Evolutionary conservation across 2,797 vertebrate species (phyloP).

Genomic region (Pygocentrus nattereri): DNA sequence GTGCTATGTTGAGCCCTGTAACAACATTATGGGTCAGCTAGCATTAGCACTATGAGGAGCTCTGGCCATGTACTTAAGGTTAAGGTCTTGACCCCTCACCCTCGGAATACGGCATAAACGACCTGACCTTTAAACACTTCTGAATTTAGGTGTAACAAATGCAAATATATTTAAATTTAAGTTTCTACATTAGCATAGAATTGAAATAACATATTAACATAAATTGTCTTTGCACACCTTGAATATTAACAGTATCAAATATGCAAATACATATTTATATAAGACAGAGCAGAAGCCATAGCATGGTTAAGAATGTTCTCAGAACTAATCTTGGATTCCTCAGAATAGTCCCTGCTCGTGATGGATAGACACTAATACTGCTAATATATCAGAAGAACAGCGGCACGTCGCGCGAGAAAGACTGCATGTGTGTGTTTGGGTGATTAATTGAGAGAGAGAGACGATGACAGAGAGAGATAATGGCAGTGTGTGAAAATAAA

Average conservation of each 20-base stretch:
- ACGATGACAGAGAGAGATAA: conserved; percentile 13
- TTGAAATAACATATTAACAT: not conserved
- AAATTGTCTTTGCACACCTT: not conserved
- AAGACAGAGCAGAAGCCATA: not conserved
- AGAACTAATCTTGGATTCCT: not conserved
- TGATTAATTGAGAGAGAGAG: conserved; percentile 9
- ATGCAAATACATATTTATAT: not conserved
- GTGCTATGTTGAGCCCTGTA: not conserved
- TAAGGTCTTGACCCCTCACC: not conserved
- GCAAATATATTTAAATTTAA: not conserved
- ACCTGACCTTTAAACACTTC: conserved; percentile 18
- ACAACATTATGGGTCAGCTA: not conserved
- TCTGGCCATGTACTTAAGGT: not conserved
- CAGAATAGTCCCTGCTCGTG: not conserved
- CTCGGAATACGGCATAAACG: not conserved
- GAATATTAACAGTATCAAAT: not conserved
- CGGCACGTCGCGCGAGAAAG: not conserved
- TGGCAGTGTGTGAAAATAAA: not conserved
- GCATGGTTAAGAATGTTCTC: not conserved
- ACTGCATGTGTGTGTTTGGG: not conserved
- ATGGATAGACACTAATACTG: not conserved
- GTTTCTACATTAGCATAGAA: conserved; percentile 8
- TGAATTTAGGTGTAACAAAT: conserved; percentile 6
- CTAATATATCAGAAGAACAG: not conserved
- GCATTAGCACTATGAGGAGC: not conserved